Conservation (phyloP, 2,888 invertebrate genomes). For the Pollenia amentaria region DNA sequence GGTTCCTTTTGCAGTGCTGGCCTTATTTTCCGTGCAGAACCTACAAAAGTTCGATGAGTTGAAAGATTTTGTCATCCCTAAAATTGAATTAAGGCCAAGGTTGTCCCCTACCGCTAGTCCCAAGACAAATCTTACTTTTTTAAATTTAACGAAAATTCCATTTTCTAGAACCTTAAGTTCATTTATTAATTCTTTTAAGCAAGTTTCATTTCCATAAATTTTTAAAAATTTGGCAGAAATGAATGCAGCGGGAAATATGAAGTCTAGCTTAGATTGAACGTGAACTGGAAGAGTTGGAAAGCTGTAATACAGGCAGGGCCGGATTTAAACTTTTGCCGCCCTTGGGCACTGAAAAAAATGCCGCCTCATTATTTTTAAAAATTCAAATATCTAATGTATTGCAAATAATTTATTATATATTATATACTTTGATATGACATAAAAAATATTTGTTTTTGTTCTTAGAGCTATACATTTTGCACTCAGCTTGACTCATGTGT, state of each 20-base stretch:
- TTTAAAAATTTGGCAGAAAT: conserved; percentile 15
- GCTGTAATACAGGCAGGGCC: conserved; percentile 38
- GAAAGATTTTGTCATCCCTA: conserved; percentile 53
- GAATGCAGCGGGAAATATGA: conserved; percentile 37
- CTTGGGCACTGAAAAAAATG: no score
- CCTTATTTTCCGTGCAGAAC: neutral
- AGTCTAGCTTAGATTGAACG: conserved; percentile 30
- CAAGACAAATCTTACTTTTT: neutral
- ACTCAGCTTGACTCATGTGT: no score
- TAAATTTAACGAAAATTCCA: neutral
- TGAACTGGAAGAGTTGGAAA: conserved; percentile 25
- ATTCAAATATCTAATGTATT: no score
- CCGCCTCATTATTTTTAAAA: no score
- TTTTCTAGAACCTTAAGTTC: neutral
- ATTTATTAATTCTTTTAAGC: conserved; percentile 2
- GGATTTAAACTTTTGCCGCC: no score
- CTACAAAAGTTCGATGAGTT: conserved; percentile 36
- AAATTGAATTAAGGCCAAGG: conserved; percentile 1
- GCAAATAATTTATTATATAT: no score
- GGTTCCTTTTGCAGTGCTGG: neutral
- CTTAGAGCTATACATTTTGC: no score
- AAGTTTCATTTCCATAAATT: conserved; percentile 22
- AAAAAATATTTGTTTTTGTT: no score
- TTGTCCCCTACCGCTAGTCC: conserved; percentile 6
- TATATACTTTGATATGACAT: no score